Evolutionary conservation across 2,113 vertebrate species (phyloP).

Genomic region (Phalacrocorax brasilianus): DNA sequence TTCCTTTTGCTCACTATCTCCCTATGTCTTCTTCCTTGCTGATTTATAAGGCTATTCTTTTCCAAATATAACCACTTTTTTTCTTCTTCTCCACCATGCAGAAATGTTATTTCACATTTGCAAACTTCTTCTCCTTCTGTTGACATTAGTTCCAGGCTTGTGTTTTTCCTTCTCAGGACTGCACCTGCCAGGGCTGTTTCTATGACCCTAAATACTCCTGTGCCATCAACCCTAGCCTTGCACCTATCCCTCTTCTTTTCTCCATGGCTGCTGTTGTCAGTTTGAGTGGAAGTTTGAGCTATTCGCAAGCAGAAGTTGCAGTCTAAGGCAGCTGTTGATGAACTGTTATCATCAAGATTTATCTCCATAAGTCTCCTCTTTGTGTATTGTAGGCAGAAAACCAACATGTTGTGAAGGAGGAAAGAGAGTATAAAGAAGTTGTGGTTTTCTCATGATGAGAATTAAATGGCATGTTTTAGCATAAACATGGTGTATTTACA

Average conservation of each 20-base stretch:
- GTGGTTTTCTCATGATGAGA: background rate
- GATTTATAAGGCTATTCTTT: background rate
- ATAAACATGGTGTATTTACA: background rate
- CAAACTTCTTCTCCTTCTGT: background rate
- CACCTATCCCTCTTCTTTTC: background rate
- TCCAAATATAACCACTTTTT: background rate
- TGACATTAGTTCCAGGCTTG: background rate
- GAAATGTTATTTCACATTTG: background rate
- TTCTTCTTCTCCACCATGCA: background rate
- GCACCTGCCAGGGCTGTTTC: background rate
- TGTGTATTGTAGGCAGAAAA: background rate
- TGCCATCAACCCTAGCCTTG: background rate
- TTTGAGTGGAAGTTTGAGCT: background rate
- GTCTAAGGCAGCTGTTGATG: background rate
- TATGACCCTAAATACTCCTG: background rate
- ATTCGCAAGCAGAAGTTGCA: background rate
- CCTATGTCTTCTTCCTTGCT: background rate
- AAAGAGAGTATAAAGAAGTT: background rate
- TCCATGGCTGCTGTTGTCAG: background rate
- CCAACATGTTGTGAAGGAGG: background rate
- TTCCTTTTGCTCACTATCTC: background rate
- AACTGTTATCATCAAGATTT: background rate
- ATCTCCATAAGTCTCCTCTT: background rate
- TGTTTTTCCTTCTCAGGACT: background rate
- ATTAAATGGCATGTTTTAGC: background rate